These are phyloP conservation scores for Coreoperca whiteheadi DNA, from an alignment of 2,113 vertebrate species.

Conservation along the genomic window DNA sequence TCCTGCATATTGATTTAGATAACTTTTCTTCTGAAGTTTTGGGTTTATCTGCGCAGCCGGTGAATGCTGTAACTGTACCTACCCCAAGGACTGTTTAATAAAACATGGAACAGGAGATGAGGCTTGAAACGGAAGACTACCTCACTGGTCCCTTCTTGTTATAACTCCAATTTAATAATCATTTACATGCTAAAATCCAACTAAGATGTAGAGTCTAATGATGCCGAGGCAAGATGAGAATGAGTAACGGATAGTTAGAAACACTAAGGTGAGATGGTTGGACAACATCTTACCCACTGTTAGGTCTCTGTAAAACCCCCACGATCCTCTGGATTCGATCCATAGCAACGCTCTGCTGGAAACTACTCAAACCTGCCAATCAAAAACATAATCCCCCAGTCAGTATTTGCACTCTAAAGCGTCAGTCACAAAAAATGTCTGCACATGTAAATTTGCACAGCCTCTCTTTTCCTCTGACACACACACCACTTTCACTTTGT, in stretches of 20 bases:
- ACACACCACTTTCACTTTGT: constrained; percentile 25
- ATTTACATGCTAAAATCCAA: background rate
- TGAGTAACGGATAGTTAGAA: background rate
- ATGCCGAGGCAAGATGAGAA: background rate
- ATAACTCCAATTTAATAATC: constrained; percentile 13
- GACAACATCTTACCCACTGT: constrained; percentile 87
- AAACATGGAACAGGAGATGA: constrained; percentile 48
- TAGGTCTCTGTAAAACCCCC: constrained; percentile 91
- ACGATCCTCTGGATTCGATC: constrained; percentile 95
- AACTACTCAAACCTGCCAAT: constrained; percentile 90
- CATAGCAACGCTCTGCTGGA: constrained; percentile 96
- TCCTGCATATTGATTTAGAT: background rate
- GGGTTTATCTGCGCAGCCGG: background rate
- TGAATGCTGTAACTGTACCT: constrained; percentile 51
- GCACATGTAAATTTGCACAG: constrained; percentile 16
- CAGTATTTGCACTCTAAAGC: constrained; percentile 27
- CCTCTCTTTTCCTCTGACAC: background rate
- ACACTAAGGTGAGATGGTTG: background rate
- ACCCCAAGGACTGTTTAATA: constrained; percentile 40
- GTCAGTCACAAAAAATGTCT: background rate
- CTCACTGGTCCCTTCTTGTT: background rate
- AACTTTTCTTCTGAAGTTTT: constrained; percentile 11
- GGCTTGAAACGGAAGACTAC: constrained; percentile 36
- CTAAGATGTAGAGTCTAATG: background rate
- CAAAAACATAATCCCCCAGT: constrained; percentile 66